Evolutionary conservation across 2,888 invertebrate species (phyloP).

Genomic region (Julus scanicus): DNA sequence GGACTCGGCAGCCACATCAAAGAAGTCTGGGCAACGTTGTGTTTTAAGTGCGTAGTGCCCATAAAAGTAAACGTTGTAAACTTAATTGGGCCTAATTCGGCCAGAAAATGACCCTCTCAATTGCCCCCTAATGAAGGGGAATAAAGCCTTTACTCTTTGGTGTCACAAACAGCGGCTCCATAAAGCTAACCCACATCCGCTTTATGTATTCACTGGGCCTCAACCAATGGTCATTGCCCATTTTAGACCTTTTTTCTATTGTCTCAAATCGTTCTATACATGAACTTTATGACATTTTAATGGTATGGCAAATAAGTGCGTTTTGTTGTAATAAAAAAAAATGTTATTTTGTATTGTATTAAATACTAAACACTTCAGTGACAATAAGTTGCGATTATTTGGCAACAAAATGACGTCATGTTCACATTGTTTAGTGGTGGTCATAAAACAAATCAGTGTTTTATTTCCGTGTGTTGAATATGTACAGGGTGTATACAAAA

Average conservation of each 20-base stretch:
- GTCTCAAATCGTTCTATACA: background rate
- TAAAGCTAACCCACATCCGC: slow-evolving; percentile 13
- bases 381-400: background rate
- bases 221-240: background rate
- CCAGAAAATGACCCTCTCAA: slow-evolving; percentile 44
- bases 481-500: background rate
- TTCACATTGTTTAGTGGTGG: background rate
- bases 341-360: too few species aligned
- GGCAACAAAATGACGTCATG: background rate
- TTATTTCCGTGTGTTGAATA: background rate
- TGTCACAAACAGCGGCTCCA: slow-evolving; percentile 16
- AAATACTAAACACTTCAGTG: background rate
- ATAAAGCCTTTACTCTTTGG: slow-evolving; percentile 33
- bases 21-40: background rate
- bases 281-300: too few species aligned
- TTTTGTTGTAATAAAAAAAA: too few species aligned
- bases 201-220: background rate
- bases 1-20: background rate
- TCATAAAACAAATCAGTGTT: background rate
- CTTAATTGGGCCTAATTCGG: slow-evolving; percentile 45
- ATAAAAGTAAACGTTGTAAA: slow-evolving; percentile 20
- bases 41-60: background rate
- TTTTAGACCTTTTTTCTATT: background rate
- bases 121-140: slow-evolving; percentile 37
- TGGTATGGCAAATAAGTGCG: too few species aligned